phyloP scores from a whole-genome alignment of 2,888 invertebrate genomes.

The Torymus auratus region DNA sequence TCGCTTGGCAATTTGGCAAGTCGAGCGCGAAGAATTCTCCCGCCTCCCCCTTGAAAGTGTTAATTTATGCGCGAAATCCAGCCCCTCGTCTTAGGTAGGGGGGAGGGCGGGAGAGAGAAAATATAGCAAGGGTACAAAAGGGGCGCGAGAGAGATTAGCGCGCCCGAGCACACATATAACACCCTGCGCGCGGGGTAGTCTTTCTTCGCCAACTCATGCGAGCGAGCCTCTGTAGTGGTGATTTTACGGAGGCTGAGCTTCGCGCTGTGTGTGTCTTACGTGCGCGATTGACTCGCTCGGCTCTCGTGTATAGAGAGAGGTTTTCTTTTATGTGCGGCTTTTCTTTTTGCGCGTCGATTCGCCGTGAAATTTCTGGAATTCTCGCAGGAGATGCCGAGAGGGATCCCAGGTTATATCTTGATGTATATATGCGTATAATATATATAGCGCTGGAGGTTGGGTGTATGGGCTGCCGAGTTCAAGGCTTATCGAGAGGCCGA shows the following conservation, averaged over 20 bases:
- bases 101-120: not conserved
- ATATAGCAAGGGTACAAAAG: slow-evolving; percentile 28
- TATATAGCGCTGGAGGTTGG: too few species aligned
- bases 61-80: slow-evolving; percentile 67
- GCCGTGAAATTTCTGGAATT: not conserved
- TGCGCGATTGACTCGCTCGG: not conserved
- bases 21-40: slow-evolving; percentile 68
- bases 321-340: not conserved
- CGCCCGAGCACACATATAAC: slow-evolving; percentile 52
- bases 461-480: too few species aligned
- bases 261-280: too few species aligned
- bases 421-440: slow-evolving; percentile 35
- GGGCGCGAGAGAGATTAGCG: slow-evolving; percentile 24
- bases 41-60: slow-evolving; percentile 65
- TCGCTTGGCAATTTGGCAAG: slow-evolving; percentile 73
- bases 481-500: too few species aligned
- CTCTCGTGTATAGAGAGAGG: too few species aligned
- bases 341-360: not conserved
- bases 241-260: not conserved
- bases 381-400: not conserved
- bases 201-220: slow-evolving; percentile 24
- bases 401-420: not conserved
- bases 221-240: not conserved
- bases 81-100: slow-evolving; percentile 62
- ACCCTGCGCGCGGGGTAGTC: slow-evolving; percentile 37